Base-by-base conservation (phyloP, 2,113 vertebrate species). In the Heterotis niloticus region DNA sequence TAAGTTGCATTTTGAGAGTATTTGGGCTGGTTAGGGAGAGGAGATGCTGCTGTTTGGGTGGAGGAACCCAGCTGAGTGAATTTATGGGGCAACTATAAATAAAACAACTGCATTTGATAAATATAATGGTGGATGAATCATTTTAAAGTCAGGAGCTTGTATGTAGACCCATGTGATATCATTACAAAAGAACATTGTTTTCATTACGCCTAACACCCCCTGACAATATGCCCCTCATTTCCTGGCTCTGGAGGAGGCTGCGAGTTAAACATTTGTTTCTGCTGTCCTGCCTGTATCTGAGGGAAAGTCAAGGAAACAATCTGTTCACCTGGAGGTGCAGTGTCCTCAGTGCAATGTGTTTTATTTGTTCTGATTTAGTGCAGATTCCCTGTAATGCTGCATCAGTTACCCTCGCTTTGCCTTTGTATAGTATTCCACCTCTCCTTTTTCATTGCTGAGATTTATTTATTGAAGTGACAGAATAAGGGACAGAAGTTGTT, bases 111-210 rank as follows among this genome's bases (percentile, higher is more conserved):
- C 78, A 54, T 69, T 75, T 90, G 91, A 91, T 91, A 89, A 89
- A 88, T 90, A 90, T 91, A 87, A 88, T 85, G 84, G 83, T 0
- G 84, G 86, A 88, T 88, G 86, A 86, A 84, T 88, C 85, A 88
- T 82, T 89, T 88, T 91, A 82, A 84, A 87, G 88, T 83, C 17
- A 78, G 76, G 67, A 83, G 81, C 87, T 84, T 51, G 57, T 82
- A 82, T 85, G 79, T 0, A 0, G 26, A 79, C 59, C 23, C 80
- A 16, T 77, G 67, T 83, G 0, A 10, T 0, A 5, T 82, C 86
- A 87, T 78, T 78, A 77, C 79, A 5, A 76, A 80, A 75, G 83
- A 52, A 0, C 65, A 1, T 10, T 76, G 81, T 72, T 78, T 73
- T 70, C 75, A 0, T 80, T n/a, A 10, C 78, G 24, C 5, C 75